Base-by-base conservation (phyloP, 1,140 invertebrate species). In the Vanessa atalanta region DNA sequence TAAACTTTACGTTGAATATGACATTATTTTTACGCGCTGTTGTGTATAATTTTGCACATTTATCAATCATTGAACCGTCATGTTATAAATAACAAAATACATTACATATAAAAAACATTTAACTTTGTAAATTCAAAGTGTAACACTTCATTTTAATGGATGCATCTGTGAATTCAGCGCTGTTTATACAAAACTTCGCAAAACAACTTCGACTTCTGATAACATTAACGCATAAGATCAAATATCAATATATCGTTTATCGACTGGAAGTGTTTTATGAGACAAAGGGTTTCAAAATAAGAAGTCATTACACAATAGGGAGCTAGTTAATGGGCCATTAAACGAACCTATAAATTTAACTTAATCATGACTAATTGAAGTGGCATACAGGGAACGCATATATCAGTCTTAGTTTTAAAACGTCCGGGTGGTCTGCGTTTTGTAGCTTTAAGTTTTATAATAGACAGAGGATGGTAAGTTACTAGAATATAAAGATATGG, bases 281-380 rank as follows among this genome's bases (percentile, higher is more conserved):
- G 79, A 57, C 53, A 23, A 80, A 79, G 71, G 73, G 80, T 83
- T 82, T 82, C 78, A 89, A 86, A 88, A 90, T 86, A 87, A 88
- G 82, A 85, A 87, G 84, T 85, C 86, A 83, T 91, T 87, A 86
- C 80, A 81, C 85, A 80, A 80, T 77, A 82, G 85, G 86, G 89
- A 92, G 85, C 74, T 71, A 78, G 71, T 87, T 88, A 92, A 92
- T 89, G 89, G 88, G 77, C 87, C 88, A 90, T 92, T 84, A 90
- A 91, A 91, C 81, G 80, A 85, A 84, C 81, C 82, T 81, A 92
- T 91, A 92, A 90, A 92, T 91, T 90, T 83, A 80, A 87, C 78
- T 88, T 90, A 89, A 92, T 92, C 88, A 89, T 90, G 88, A 90
- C 88, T 89, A 91, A 92, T 90, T 91, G 86, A 79, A 84, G 75